Percentiles rank a stretch among this genome's conserved stretches.
phyloP scores from a whole-genome alignment of 2,888 invertebrate genomes.

The Drepanosiphum platanoidis region DNA sequence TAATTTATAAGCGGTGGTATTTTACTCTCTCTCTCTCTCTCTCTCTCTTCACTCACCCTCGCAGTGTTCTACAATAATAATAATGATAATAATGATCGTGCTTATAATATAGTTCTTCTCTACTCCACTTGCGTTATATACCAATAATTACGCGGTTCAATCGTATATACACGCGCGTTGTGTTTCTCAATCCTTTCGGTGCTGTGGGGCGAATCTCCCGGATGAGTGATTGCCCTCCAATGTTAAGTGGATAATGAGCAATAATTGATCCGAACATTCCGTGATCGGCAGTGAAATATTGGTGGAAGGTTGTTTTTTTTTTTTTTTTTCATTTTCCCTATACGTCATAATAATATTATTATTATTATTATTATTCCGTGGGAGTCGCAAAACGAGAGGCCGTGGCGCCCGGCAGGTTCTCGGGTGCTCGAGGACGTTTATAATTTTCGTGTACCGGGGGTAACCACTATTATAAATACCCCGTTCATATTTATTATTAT shows the following conservation, averaged over 20 bases:
- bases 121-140: not conserved
- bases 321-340: not conserved
- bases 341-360: conserved; percentile 44
- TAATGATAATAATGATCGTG: conserved; percentile 2
- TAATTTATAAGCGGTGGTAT: conserved; percentile 25
- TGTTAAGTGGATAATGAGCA: conserved; percentile 60
- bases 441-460: conserved; percentile 46
- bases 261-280: conserved; percentile 59
- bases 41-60: too few relatives aligned
- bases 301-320: conserved; percentile 27
- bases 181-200: conserved; percentile 11
- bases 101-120: conserved; percentile 18
- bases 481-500: conserved; percentile 22
- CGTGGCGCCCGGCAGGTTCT: conserved; percentile 51
- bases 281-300: conserved; percentile 60
- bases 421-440: conserved; percentile 56
- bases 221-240: conserved; percentile 49
- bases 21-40: conserved; percentile 1
- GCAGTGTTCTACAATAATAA: not conserved
- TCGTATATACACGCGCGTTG: conserved; percentile 5
- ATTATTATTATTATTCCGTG: conserved; percentile 53
- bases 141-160: conserved; percentile 40
- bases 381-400: conserved; percentile 54
- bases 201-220: conserved; percentile 46
- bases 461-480: conserved; percentile 51